These are phyloP conservation scores for Lepilemur septentrionalis DNA, from an alignment of 2,797 vertebrate genomes.

Conservation along the genomic window DNA sequence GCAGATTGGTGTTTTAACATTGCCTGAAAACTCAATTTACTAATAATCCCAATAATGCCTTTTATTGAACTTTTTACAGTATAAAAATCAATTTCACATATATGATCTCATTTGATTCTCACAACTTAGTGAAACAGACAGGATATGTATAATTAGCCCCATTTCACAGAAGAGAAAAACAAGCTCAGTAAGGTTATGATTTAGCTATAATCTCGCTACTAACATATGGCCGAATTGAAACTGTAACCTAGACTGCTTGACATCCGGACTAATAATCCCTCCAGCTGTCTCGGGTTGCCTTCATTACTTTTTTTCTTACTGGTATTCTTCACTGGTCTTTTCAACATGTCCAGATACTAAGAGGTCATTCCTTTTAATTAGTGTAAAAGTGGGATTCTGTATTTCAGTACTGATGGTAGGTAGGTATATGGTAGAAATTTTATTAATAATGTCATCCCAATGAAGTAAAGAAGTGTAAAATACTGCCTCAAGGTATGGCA, in stretches of 20 bases:
- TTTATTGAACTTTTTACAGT: constrained; percentile 56
- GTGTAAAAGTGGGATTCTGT: constrained; percentile 3
- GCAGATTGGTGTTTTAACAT: constrained; percentile 53
- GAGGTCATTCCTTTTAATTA: neutral
- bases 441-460: neutral
- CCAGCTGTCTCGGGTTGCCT: neutral
- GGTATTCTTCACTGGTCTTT: constrained; percentile 2
- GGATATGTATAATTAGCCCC: constrained; percentile 49
- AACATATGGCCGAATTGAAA: neutral
- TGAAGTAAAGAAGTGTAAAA: constrained; percentile 11
- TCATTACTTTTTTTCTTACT: neutral
- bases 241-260: neutral
- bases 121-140: constrained; percentile 8
- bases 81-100: constrained; percentile 67
- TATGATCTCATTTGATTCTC: neutral
- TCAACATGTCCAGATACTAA: neutral
- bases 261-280: neutral
- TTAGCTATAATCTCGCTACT: neutral
- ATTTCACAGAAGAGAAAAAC: constrained; percentile 57
- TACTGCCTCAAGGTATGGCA: neutral
- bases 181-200: neutral
- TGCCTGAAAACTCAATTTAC: constrained; percentile 68
- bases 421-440: neutral
- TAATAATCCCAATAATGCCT: constrained; percentile 59
- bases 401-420: neutral